A percentile compares a stretch with the other conserved stretches of the same genome.
These are phyloP conservation scores for Tauraco hartlaubi DNA, from an alignment of 2,797 vertebrate genomes.

Conservation along the genomic window DNA sequence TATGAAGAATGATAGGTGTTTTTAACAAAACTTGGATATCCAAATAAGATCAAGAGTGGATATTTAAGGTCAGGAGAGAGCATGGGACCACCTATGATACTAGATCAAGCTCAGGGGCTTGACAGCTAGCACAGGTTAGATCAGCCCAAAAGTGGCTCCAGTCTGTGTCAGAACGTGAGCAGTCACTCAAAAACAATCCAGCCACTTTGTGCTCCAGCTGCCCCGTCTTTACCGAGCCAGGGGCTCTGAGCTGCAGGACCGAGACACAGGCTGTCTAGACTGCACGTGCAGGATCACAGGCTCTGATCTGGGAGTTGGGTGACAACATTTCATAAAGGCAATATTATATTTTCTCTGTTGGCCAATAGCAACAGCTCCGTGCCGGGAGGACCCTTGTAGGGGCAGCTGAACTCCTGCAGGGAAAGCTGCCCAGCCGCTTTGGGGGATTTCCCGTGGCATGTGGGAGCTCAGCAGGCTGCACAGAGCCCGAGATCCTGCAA, in stretches of 20 bases:
- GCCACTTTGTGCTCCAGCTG: slow-evolving; percentile 4
- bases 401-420: slow-evolving; percentile 50
- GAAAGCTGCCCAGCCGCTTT: neutral
- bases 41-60: neutral
- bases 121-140: neutral
- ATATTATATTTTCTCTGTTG: slow-evolving; percentile 36
- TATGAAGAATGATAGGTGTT: neutral
- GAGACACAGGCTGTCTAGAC: slow-evolving; percentile 40
- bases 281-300: slow-evolving; percentile 42
- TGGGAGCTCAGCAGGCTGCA: slow-evolving; percentile 59
- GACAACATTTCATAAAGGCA: slow-evolving; percentile 50
- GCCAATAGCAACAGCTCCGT: neutral
- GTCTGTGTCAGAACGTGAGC: neutral
- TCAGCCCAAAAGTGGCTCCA: neutral
- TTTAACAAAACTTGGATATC: neutral
- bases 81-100: neutral
- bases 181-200: rapidly evolving
- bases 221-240: neutral
- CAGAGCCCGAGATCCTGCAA: slow-evolving; percentile 23
- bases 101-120: neutral
- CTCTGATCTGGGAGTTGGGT: slow-evolving; percentile 34
- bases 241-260: neutral
- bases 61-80: neutral
- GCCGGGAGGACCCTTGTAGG: neutral
- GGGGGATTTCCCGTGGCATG: slow-evolving; percentile 13